Conservation (phyloP, 2,113 vertebrate species). For the Tympanuchus pallidicinctus region DNA sequence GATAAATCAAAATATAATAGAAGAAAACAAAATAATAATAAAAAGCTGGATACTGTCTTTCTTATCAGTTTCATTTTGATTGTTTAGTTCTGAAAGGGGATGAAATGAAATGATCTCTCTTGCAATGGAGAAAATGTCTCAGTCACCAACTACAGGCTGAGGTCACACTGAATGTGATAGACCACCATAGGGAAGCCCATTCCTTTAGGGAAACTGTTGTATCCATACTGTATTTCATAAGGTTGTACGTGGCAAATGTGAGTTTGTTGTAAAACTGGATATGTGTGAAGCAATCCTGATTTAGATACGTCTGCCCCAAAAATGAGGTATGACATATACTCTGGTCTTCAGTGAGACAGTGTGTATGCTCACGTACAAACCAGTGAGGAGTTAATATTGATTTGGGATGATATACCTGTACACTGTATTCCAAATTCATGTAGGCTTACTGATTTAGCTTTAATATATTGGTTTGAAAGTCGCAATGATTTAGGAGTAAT, state of each 20-base stretch:
- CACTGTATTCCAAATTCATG: not conserved
- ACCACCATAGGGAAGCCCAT: not conserved
- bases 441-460: not conserved
- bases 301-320: not conserved
- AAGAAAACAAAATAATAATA: not conserved
- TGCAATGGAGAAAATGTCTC: not conserved
- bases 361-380: not conserved
- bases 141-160: not conserved
- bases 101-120: conserved; percentile 8
- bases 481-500: conserved; percentile 4
- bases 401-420: not conserved
- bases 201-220: not conserved
- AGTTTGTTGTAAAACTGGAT: not conserved
- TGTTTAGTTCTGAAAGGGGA: not conserved
- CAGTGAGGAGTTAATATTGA: not conserved
- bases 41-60: not conserved
- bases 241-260: not conserved
- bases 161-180: not conserved
- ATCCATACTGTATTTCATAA: not conserved
- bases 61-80: conserved; percentile 18
- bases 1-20: not conserved
- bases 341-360: not conserved
- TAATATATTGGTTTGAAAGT: not conserved
- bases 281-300: not conserved
- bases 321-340: not conserved